phyloP scores from a whole-genome alignment of 2,888 invertebrate species.

The Brachyopa scutellaris region DNA sequence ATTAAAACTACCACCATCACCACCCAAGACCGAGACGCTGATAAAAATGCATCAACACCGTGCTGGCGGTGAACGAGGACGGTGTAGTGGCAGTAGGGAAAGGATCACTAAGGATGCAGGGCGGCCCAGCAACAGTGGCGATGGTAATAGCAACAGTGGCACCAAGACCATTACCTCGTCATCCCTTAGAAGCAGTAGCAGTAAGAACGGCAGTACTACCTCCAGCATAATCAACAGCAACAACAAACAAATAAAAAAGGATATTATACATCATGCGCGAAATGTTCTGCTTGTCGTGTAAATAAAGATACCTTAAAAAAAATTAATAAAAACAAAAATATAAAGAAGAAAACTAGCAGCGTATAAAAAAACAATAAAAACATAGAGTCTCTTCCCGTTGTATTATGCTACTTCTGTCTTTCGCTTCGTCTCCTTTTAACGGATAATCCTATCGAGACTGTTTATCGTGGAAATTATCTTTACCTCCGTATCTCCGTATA shows the following conservation, averaged over 20 bases:
- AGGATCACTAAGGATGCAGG: slow-evolving; percentile 61
- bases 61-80: slow-evolving; percentile 52
- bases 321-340: slow-evolving; percentile 15
- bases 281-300: slow-evolving; percentile 61
- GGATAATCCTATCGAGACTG: slow-evolving; percentile 33
- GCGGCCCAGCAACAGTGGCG: slow-evolving; percentile 66
- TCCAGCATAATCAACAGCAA: slow-evolving; percentile 40
- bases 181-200: slow-evolving; percentile 41
- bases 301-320: slow-evolving; percentile 34
- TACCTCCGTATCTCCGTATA: slow-evolving; percentile 8
- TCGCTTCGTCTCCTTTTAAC: slow-evolving; percentile 28
- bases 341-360: slow-evolving; percentile 8
- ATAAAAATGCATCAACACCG: slow-evolving; percentile 71
- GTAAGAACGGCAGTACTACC: slow-evolving; percentile 29
- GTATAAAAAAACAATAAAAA: slow-evolving; percentile 22
- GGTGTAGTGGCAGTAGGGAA: slow-evolving; percentile 49
- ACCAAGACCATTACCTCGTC: slow-evolving; percentile 57
- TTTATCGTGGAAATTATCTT: slow-evolving; percentile 43
- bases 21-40: slow-evolving; percentile 54
- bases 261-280: slow-evolving; percentile 65
- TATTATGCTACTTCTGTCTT: slow-evolving; percentile 21
- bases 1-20: slow-evolving; percentile 33
- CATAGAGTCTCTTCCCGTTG: slow-evolving; percentile 7
- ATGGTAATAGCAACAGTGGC: slow-evolving; percentile 62
- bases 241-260: slow-evolving; percentile 42